Percentiles rank a stretch among this genome's conserved stretches.
Evolutionary conservation across 2,797 vertebrate species (phyloP).

Genomic region (Xyrichtys novacula): DNA sequence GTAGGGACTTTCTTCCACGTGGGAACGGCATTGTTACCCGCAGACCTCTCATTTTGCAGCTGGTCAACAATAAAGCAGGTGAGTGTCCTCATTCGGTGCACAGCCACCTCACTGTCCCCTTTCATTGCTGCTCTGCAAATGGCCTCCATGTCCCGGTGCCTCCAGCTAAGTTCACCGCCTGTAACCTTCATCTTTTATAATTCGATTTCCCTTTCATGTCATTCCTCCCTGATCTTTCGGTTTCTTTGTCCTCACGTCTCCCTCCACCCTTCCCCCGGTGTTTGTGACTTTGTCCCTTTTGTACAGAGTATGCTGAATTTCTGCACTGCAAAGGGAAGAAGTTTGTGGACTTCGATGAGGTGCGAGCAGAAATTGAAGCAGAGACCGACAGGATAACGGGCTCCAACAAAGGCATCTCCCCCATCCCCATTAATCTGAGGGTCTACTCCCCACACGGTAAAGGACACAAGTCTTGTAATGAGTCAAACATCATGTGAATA

Average conservation of each 20-base stretch:
- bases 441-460: slow-evolving; percentile 95
- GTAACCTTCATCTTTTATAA: slow-evolving; percentile 49
- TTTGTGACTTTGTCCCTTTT: not conserved
- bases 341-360: slow-evolving; percentile 98
- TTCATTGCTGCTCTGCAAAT: slow-evolving; percentile 45
- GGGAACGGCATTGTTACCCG: slow-evolving; percentile 97
- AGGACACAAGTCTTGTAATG: not conserved
- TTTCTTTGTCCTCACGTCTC: slow-evolving; percentile 4
- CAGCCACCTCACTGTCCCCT: slow-evolving; percentile 29
- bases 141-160: slow-evolving; percentile 42
- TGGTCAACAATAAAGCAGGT: slow-evolving; percentile 98
- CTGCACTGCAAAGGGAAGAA: slow-evolving; percentile 97
- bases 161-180: slow-evolving; percentile 44
- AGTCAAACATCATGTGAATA: too few species aligned
- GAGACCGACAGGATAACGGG: slow-evolving; percentile 96
- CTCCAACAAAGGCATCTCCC: slow-evolving; percentile 96
- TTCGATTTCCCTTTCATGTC: slow-evolving; percentile 42
- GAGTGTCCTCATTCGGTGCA: slow-evolving; percentile 36
- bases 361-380: slow-evolving; percentile 93
- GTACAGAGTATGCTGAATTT: slow-evolving; percentile 95
- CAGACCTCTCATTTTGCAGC: slow-evolving; percentile 95
- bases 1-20: slow-evolving; percentile 97
- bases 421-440: slow-evolving; percentile 94
- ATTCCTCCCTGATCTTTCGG: slow-evolving; percentile 9
- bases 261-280: not conserved